Conservation (phyloP, 2,888 invertebrate genomes). For the Patella caerulea region DNA sequence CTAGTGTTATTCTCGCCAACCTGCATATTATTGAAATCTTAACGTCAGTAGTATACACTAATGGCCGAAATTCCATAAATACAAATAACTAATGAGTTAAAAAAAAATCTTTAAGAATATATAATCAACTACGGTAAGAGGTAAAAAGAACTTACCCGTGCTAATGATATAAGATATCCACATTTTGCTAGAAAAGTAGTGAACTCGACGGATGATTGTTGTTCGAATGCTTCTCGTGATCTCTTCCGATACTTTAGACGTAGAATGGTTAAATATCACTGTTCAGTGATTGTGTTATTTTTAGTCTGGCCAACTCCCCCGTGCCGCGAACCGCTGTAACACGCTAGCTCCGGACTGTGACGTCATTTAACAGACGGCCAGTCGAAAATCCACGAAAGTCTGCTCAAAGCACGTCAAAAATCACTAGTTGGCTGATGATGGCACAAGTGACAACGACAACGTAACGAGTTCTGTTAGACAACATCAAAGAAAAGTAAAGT, state of each 20-base stretch:
- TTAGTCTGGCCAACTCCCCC: neutral
- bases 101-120: too few relatives aligned
- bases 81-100: too few relatives aligned
- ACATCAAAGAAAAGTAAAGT: neutral
- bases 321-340: neutral
- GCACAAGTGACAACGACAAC: neutral
- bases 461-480: neutral
- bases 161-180: neutral
- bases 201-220: too few relatives aligned
- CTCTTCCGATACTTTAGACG: too few relatives aligned
- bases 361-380: constrained; percentile 6
- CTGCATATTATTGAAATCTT: too few relatives aligned
- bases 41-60: too few relatives aligned
- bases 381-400: neutral
- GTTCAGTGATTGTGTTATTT: neutral
- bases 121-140: too few relatives aligned
- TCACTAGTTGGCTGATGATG: neutral
- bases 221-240: too few relatives aligned
- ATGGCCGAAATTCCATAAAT: too few relatives aligned
- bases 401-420: neutral
- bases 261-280: too few relatives aligned
- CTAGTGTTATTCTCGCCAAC: too few relatives aligned
- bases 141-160: neutral
- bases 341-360: neutral
- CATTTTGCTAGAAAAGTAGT: too few relatives aligned